phyloP scores from a whole-genome alignment of 2,113 vertebrate genomes.

The Budorcas taxicolor region DNA sequence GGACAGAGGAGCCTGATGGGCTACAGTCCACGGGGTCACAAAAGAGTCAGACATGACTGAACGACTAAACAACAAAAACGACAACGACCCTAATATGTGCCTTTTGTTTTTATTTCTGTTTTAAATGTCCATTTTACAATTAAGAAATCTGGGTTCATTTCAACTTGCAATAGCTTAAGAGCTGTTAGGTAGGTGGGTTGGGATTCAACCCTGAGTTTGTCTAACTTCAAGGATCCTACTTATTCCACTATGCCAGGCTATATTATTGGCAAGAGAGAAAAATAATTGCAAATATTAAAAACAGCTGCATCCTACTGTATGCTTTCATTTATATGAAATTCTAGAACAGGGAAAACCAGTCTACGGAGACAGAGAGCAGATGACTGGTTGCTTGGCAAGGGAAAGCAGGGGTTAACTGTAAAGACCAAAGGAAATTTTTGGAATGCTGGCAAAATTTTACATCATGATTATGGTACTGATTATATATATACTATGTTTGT shows the following conservation, averaged over 20 bases:
- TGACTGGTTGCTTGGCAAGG: not conserved
- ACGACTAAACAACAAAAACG: not conserved
- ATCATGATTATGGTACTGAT: not conserved
- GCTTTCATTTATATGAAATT: constrained; percentile 14
- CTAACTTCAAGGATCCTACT: not conserved
- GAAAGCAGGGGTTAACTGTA: not conserved
- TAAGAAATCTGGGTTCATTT: not conserved
- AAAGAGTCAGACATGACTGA: not conserved
- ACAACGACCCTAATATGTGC: not conserved
- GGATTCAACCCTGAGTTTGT: not conserved
- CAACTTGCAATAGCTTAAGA: not conserved
- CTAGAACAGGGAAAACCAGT: not conserved
- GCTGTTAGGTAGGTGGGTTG: not conserved
- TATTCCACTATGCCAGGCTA: not conserved
- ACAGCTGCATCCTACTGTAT: not conserved
- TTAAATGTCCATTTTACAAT: constrained; percentile 4
- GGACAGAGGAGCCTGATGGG: not conserved
- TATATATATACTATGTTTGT: not conserved
- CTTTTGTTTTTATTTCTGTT: not conserved
- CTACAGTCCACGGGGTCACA: not conserved
- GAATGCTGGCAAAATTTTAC: not conserved
- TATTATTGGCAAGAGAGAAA: not conserved
- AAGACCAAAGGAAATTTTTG: not conserved
- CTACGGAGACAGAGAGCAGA: not conserved
- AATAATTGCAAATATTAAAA: constrained; percentile 3